These are phyloP conservation scores for Coenonympha arcania DNA, from an alignment of 2,888 invertebrate species.

Conservation along the genomic window DNA sequence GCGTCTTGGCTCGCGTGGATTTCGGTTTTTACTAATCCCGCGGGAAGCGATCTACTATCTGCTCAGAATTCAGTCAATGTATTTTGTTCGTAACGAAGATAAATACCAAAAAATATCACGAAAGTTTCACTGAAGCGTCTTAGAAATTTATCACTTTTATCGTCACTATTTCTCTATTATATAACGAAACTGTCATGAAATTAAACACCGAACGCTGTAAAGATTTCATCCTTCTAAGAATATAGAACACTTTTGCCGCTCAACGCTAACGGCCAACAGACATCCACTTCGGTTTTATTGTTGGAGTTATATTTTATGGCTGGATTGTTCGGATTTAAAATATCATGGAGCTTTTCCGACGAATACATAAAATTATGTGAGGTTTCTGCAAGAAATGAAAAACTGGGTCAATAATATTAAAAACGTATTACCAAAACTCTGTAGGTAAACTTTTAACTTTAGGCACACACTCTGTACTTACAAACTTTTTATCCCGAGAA, in stretches of 20 bases:
- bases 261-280: constrained; percentile 59
- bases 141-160: too few relatives aligned
- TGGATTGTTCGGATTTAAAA: constrained; percentile 72
- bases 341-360: constrained; percentile 32
- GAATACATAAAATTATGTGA: too few relatives aligned
- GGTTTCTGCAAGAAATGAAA: too few relatives aligned
- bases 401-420: too few relatives aligned
- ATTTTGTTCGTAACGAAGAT: background rate
- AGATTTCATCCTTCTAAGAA: constrained; percentile 60
- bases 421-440: too few relatives aligned
- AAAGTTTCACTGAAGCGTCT: background rate
- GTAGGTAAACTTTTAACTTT: too few relatives aligned
- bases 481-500: too few relatives aligned
- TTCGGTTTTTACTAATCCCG: too few relatives aligned
- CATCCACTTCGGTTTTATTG: constrained; percentile 72
- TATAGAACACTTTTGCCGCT: constrained; percentile 65
- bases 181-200: background rate
- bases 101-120: background rate
- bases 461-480: too few relatives aligned
- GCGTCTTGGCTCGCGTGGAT: too few relatives aligned
- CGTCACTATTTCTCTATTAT: background rate
- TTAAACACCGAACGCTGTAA: constrained; percentile 51
- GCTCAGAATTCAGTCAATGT: too few relatives aligned
- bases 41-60: too few relatives aligned
- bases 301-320: constrained; percentile 72